phyloP scores from a whole-genome alignment of 2,888 invertebrate genomes.

The Xanthorhoe designata region DNA sequence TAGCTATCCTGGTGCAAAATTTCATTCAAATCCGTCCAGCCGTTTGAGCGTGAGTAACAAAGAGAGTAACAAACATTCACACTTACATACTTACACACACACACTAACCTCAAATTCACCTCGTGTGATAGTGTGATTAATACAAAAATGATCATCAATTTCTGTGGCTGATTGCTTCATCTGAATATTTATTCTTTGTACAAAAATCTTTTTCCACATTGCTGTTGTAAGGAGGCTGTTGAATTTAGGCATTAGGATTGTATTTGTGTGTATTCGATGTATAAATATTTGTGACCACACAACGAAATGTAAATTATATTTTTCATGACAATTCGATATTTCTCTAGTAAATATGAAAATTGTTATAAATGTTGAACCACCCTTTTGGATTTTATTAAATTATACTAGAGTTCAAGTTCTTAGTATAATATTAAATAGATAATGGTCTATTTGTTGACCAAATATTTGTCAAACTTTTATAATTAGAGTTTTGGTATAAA shows the following conservation, averaged over 20 bases:
- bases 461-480: conserved; percentile 38
- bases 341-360: conserved; percentile 23
- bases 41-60: no score
- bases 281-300: conserved; percentile 21
- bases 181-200: background rate
- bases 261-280: background rate
- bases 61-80: no score
- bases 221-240: background rate
- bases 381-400: conserved; percentile 26
- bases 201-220: background rate
- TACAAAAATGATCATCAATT: no score
- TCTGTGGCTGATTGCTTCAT: no score
- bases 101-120: no score
- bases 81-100: no score
- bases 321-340: conserved; percentile 22
- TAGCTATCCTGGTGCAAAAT: no score
- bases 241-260: background rate
- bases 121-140: no score
- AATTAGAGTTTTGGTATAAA: conserved; percentile 30
- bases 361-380: conserved; percentile 26
- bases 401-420: conserved; percentile 27
- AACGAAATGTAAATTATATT: conserved; percentile 33
- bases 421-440: conserved; percentile 18
- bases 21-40: no score
- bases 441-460: conserved; percentile 31